Conservation (phyloP, 2,113 vertebrate genomes). For the Bubalus kerabau region DNA sequence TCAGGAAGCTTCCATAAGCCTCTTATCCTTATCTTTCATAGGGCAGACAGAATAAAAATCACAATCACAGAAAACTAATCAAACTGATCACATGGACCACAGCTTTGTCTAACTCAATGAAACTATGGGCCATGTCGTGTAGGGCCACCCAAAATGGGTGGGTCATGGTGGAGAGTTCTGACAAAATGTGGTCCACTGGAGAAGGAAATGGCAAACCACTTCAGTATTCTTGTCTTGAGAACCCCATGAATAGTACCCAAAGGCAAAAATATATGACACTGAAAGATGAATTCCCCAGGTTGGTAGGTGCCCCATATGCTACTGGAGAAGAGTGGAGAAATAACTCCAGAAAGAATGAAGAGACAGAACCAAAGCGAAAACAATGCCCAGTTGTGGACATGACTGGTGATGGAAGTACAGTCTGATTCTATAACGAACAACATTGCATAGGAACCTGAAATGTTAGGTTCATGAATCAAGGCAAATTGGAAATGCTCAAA, state of each 20-base stretch:
- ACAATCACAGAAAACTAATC: background rate
- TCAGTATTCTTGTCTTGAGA: background rate
- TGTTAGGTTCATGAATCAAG: background rate
- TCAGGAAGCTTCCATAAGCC: too few relatives aligned
- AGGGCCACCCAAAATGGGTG: rapidly evolving
- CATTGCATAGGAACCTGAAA: background rate
- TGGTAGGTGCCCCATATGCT: background rate
- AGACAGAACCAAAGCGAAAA: background rate
- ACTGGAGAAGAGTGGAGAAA: background rate
- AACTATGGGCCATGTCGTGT: background rate
- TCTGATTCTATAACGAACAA: background rate
- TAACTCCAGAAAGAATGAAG: background rate
- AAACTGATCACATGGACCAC: background rate
- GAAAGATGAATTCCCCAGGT: background rate
- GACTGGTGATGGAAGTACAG: background rate
- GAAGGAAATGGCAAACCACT: background rate
- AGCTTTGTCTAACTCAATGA: background rate
- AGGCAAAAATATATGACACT: background rate
- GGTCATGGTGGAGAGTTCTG: background rate
- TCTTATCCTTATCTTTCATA: background rate
- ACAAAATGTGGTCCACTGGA: background rate
- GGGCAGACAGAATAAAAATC: background rate
- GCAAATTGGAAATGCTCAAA: background rate
- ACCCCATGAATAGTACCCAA: background rate
- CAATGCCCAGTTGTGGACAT: background rate